Evolutionary conservation across 2,113 vertebrate species (phyloP).

Genomic region (Progne subis): DNA sequence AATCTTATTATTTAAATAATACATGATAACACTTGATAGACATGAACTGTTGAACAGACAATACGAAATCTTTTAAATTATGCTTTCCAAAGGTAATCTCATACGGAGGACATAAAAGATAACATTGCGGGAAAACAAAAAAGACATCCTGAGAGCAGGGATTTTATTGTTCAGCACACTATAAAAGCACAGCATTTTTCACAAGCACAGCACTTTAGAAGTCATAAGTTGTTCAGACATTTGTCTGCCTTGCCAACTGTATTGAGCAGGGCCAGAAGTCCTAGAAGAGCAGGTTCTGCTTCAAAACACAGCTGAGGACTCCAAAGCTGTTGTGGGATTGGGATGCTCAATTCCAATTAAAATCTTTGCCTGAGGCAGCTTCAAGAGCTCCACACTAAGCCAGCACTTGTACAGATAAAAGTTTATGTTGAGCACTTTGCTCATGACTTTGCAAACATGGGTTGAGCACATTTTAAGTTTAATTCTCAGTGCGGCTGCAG

Average conservation of each 20-base stretch:
- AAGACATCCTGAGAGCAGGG: neutral
- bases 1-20: neutral
- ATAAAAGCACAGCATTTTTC: neutral
- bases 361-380: neutral
- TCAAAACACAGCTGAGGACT: slow-evolving; percentile 28
- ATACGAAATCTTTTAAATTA: neutral
- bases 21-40: neutral
- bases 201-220: neutral
- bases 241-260: neutral
- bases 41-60: neutral
- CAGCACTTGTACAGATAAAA: neutral
- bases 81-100: neutral
- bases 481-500: neutral
- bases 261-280: neutral
- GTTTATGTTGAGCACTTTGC: neutral
- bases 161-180: neutral
- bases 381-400: neutral
- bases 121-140: neutral
- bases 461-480: neutral
- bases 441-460: neutral
- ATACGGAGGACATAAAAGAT: neutral
- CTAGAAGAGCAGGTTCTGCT: slow-evolving; percentile 10
- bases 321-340: neutral
- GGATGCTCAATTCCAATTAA: neutral
- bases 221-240: neutral